These are phyloP conservation scores for Hydrolagus affinis DNA, from an alignment of 2,113 vertebrate genomes.

Conservation along the genomic window DNA sequence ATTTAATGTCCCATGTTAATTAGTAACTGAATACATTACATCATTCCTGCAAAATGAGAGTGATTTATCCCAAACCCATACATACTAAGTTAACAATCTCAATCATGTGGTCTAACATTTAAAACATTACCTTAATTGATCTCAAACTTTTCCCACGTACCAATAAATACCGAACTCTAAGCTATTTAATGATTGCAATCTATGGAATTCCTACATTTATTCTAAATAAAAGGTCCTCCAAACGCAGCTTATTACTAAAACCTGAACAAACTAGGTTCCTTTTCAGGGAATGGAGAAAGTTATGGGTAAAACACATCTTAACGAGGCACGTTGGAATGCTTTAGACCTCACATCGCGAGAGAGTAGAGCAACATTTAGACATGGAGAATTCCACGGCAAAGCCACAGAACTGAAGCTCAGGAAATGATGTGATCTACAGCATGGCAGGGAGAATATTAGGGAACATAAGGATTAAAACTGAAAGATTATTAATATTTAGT, in stretches of 20 bases:
- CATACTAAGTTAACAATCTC: background rate
- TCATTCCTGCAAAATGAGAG: background rate
- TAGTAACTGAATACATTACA: background rate
- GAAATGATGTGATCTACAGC: background rate
- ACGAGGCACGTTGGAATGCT: background rate
- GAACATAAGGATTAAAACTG: no score
- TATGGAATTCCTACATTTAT: background rate
- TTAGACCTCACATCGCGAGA: background rate
- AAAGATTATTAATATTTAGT: no score
- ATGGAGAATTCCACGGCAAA: background rate
- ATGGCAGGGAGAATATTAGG: background rate
- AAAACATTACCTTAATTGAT: background rate
- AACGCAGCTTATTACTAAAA: background rate
- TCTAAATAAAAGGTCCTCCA: background rate
- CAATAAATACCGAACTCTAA: background rate
- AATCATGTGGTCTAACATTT: background rate
- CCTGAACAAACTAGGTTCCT: background rate
- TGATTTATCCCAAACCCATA: background rate
- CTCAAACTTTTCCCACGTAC: background rate
- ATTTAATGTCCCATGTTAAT: background rate
- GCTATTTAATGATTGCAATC: background rate
- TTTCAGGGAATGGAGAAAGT: background rate
- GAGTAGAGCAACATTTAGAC: background rate
- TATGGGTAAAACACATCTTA: background rate
- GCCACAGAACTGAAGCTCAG: background rate